Evolutionary conservation across 2,888 invertebrate species (phyloP), one percentile per base, ranked within the genome.

Genomic region (Drosophila formosana): DNA sequence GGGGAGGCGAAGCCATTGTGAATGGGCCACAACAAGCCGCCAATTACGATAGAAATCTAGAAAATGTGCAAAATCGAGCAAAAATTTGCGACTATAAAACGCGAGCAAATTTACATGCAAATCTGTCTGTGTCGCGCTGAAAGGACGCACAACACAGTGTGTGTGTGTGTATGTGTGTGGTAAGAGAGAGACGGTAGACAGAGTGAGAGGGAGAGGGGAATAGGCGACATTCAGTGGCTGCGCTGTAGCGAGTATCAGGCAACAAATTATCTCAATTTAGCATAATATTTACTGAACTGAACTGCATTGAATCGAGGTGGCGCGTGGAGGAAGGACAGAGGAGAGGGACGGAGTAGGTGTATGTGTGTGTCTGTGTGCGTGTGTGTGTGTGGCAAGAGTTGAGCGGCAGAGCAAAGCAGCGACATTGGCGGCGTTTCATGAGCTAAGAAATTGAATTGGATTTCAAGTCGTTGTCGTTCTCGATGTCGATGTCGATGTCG

Each of bases 261-360:
- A 87, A 83, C 85, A 83, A 83, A 87, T 83, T 83, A 84, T 83
- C 83, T 83, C 83, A 87, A 83, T 83, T 83, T 83, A 83, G 82
- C 83, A 83, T 83, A 83, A 83, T 87, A 87, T 83, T 87, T 83
- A 82, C 88, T 72, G 85, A 72, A 62, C 67, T 72, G 61, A 87
- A 83, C 88, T 83, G 88, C 85, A 87, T 87, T 87, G 82, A 87
- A 87, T 68, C 75, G 67, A 51, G 50, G 67, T 53, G 50, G 63
- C 67, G 32, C 26, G 39, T 34, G 30, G 45, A 18, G 18, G 18
- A 18, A 2, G 18, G 18, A 18, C 18, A 18, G 18, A 18, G 18
- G 18, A 18, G 18, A 18, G 18, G 18, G 18, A 2, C 18, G 18
- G 18, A 18, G 18, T 1, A 18, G 18, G 18, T 18, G 18, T 18